Conservation (phyloP, 2,888 invertebrate species). For the Plagodis pulveraria region DNA sequence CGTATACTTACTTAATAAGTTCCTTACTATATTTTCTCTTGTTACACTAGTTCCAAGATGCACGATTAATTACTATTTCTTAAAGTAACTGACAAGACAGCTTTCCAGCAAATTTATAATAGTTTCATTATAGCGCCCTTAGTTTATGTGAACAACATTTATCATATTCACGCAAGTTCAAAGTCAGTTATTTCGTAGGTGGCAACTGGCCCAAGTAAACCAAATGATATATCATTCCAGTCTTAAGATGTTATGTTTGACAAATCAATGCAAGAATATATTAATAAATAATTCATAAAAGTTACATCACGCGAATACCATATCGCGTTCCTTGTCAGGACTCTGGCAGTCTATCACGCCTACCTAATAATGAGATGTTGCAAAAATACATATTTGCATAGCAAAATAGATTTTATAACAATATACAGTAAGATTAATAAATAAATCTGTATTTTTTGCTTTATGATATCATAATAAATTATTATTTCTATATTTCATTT, state of each 20-base stretch:
- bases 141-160: no score
- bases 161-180: no score
- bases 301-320: slow-evolving; percentile 41
- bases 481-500: slow-evolving; percentile 15
- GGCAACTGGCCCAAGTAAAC: slow-evolving; percentile 23
- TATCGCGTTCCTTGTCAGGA: slow-evolving; percentile 44
- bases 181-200: slow-evolving; percentile 4
- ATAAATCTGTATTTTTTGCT: slow-evolving; percentile 1
- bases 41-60: no score
- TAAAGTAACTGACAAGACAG: no score
- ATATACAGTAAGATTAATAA: slow-evolving; percentile 30
- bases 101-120: no score
- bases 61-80: no score
- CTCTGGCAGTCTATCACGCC: slow-evolving; percentile 50
- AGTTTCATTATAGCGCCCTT: no score
- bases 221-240: slow-evolving; percentile 17
- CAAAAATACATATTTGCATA: slow-evolving; percentile 68
- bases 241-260: slow-evolving; percentile 26
- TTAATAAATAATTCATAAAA: slow-evolving; percentile 35
- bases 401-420: slow-evolving; percentile 33
- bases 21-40: no score
- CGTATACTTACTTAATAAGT: no score
- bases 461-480: slow-evolving; percentile 15
- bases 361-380: slow-evolving; percentile 51
- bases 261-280: slow-evolving; percentile 31